Base-by-base conservation (phyloP, 2,113 vertebrate species). In the Rhea pennata region DNA sequence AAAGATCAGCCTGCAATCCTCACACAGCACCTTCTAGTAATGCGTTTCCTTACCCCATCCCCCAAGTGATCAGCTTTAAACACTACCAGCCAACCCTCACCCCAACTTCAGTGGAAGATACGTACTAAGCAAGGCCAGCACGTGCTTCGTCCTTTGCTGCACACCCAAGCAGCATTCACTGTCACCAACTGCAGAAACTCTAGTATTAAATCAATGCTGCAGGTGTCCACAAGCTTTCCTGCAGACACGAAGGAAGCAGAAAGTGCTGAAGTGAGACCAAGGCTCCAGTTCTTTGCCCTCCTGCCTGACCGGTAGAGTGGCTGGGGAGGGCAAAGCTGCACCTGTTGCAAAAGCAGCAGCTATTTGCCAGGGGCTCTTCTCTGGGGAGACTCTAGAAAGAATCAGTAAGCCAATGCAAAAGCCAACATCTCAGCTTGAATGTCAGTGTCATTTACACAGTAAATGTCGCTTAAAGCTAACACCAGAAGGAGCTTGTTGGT, bases 371-470 rank as follows among this genome's bases (percentile, higher is more conserved):
- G 10, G 79, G 86, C 54, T 67, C 72, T 50, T 74, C 84, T 94
- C 88, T 24, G 20, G 51, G 54, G 74, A 79, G 71, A 82, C 74
- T 70, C 62, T 15, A 8, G 42, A 33, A 96, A 78, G 89, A 94
- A 94, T 59, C 77, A 86, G 51, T 3, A 51, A 88, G 80, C 69
- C 3, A 0, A 69, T 87, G 86, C 66, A 44, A 74, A 87, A 94
- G 95, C 92, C 95, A 94, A 9, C 87, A 90, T 81, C 92, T 93
- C 96, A 56, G 93, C 94, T 40, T 91, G 94, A 95, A 96, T 94
- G 95, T 95, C 96, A 93, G 78, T 84, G 94, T 91, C 96, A 96
- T 96, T 96, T 97, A 95, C 96, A 97, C 89, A 95, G 95, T 58
- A 96, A 97, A 97, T 97, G 96, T 95, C 96, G 90, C 84, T 95